Base-by-base conservation (phyloP, 2,113 vertebrate species). In the Pica pica region DNA sequence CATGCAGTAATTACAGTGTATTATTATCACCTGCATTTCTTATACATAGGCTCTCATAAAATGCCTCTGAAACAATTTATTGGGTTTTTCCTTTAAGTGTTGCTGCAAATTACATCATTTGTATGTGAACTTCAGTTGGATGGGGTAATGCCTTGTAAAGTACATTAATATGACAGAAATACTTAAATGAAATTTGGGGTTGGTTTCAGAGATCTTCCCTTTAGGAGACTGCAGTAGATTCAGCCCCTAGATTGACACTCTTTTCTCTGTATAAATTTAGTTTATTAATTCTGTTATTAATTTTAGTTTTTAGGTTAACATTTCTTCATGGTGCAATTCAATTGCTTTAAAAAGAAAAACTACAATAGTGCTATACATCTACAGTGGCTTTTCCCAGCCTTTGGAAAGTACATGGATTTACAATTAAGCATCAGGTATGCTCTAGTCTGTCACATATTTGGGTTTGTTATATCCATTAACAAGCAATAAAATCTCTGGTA, bases 401-500 rank as follows among this genome's bases (percentile, higher is more conserved):
- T 94, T 90, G 55, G 50, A 86, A 89, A 87, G n/a, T 87, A 55
- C 19, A 81, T 90, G 93, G 75, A 94, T 94, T 96, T 97, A 57
- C 61, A 94, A 77, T 96, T 90, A 93, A 89, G 57, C n/a, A 90
- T 81, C 37, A 64, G 56, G 28, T 74, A 92, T 93, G 77, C 68
- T 92, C 60, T 74, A 71, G 23, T 69, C 63, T 94, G 77, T 90
- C 70, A 88, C 71, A 19, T 59, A 75, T 56, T 95, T 70, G 21
- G 11, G 79, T 95, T 96, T 96, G 94, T 89, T 95, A 80, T 93
- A 96, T 87, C 76, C 84, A 96, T 97, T 92, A 93, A 27, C 63
- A 64, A 89, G 84, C 69, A 85, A 69, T 81, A 92, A 90, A 94
- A 91, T 55, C 42, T 30, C 69, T 24, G 57, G 59, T 41, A 83